phyloP scores from a whole-genome alignment of 2,888 invertebrate species.

The Sesia apiformis region DNA sequence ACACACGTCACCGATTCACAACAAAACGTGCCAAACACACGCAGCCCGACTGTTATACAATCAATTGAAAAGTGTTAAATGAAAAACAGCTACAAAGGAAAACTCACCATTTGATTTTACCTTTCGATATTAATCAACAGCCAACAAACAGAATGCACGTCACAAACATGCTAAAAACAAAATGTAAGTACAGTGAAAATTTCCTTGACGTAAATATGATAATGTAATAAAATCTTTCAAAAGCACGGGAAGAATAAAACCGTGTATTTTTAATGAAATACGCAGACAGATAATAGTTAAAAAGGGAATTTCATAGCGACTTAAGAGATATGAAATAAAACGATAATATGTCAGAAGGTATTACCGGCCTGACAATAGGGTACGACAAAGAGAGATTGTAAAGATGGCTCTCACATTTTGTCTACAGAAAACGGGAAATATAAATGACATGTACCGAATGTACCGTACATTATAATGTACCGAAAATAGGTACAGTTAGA shows the following conservation, averaged over 20 bases:
- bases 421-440: conserved; percentile 13
- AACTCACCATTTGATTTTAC: conserved; percentile 10
- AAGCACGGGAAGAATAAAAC: background rate
- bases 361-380: conserved; percentile 53
- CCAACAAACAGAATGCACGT: background rate
- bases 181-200: background rate
- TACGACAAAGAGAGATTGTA: conserved; percentile 53
- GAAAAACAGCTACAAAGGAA: conserved; percentile 42
- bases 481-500: background rate
- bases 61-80: conserved; percentile 46
- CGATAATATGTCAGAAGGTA: conserved; percentile 54
- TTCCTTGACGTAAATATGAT: background rate
- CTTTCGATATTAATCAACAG: background rate
- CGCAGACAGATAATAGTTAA: conserved; percentile 39
- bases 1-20: conserved; percentile 45
- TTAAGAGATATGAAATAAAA: conserved; percentile 57
- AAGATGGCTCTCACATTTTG: conserved; percentile 37
- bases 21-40: conserved; percentile 69
- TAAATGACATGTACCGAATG: conserved; percentile 7
- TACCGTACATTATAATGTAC: background rate
- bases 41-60: conserved; percentile 27
- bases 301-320: conserved; percentile 51
- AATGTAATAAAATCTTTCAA: background rate
- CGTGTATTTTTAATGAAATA: conserved; percentile 33
- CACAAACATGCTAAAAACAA: background rate